Evolutionary conservation across 2,797 vertebrate species (phyloP), one percentile per base, ranked within the genome.

Genomic region (Falco novaeseelandiae): DNA sequence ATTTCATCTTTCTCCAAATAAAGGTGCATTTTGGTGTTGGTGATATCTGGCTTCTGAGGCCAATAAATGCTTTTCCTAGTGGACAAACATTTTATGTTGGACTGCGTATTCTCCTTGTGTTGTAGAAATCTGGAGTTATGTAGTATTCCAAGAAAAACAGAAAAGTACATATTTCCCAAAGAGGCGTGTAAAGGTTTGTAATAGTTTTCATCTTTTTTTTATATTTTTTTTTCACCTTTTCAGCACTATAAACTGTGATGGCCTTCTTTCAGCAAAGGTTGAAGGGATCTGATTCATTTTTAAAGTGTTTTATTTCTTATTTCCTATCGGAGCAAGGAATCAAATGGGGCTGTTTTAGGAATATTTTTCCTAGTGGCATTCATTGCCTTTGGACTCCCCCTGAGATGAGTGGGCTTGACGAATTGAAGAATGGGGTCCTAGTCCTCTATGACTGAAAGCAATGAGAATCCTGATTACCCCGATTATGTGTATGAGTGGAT

Each of bases 261-360:
- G 40, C 81, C 36, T 89, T n/a, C 71, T 71, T 95, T 91, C 89
- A 93, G 81, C 52, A 66, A 32, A 54, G 44, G 81, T 42, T 91
- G 74, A 93, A 77, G 76, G 87, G 78, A 70, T 85, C 67, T 94
- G 82, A 92, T 90, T 97, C 52, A 89, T 91, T 96, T 95, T 96
- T 83, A n/a, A 92, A 93, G 81, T 83, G 67, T 71, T 87, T 92
- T 90, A 89, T 90, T 96, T 96, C 74, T 95, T 89, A 57, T 77
- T 87, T 90, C 63, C 59, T 90, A 85, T 96, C 55, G 0, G 74
- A 69, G 54, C 57, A 66, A 52, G 76, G 74, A 83, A 90, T 95
- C 93, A 96, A 92, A 95, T 71, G 61, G 54, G 67, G 23, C 69
- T 80, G 38, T 2, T 58, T 62, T 38, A 73, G 81, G 86, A 71